A percentile compares a stretch with the other conserved stretches of the same genome.
These are phyloP conservation scores for Alethe diademata DNA, from an alignment of 2,113 vertebrate genomes.

Conservation along the genomic window DNA sequence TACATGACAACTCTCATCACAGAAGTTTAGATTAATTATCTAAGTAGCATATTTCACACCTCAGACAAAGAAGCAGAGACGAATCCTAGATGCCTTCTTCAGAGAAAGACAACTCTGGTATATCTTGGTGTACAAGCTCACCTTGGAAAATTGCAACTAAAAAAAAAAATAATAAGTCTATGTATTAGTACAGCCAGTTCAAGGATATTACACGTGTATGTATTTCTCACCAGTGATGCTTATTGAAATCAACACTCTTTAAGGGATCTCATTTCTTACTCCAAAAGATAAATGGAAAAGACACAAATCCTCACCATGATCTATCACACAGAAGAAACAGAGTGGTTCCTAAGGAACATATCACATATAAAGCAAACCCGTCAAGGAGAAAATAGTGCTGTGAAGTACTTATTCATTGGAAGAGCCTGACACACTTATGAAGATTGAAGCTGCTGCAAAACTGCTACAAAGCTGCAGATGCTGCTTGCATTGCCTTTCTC, in stretches of 20 bases:
- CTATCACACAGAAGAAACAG: not conserved
- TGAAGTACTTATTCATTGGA: not conserved
- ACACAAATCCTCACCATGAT: not conserved
- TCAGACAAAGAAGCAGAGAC: not conserved
- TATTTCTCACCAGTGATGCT: not conserved
- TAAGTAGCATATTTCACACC: not conserved
- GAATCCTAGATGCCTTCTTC: not conserved
- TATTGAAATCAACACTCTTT: not conserved
- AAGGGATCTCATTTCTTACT: not conserved
- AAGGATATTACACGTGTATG: fast-evolving
- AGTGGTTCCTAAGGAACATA: not conserved
- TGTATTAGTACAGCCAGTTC: not conserved
- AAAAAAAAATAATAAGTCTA: not conserved
- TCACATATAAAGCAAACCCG: not conserved
- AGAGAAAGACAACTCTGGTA: not conserved
- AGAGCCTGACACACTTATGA: not conserved
- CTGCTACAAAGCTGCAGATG: not conserved
- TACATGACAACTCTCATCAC: not conserved
- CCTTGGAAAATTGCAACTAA: not conserved
- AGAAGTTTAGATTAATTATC: not conserved
- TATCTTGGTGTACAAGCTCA: not conserved
- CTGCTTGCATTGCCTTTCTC: not conserved
- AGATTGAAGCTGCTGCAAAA: not conserved
- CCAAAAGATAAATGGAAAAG: not conserved
- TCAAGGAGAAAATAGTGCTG: not conserved